Base-by-base conservation (phyloP, 2,797 vertebrate genomes). In the Betta splendens region DNA sequence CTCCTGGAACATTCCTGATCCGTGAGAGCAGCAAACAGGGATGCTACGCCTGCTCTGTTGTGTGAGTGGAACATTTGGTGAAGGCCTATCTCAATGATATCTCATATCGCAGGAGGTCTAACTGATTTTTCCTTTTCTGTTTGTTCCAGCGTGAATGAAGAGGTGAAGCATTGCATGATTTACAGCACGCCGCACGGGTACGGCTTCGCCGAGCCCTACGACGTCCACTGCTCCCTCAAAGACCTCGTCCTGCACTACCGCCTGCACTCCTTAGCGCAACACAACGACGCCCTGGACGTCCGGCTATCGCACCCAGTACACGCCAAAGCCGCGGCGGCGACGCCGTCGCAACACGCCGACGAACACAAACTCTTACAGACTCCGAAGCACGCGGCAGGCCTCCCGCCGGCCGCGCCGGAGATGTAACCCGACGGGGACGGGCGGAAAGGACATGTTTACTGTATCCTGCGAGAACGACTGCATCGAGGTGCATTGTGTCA, bases 151-250 rank as follows among this genome's bases (percentile, higher is more conserved):
- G 95, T 94, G 31, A 94, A 95, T 3, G 93, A 95, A 23, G 95
- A 97, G 74, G 96, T 98, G 83, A 96, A 98, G 75, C 97, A 98
- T 89, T 98, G 97, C 77, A 95, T 98, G 85, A 94, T 98, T 89
- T 98, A 96, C 92, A 95, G 93, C 88, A 98, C 95, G 5, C 92
- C 94, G 2, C 92, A 92, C 17, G 97, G 97, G 69, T 98, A 94
- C 0, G 97, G 97, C 67, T 98, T 98, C 25, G 94, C 95, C 3
- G 95, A 98, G 79, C 97, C 97, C 0, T 98, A 97, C 64, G 95
- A 98, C 71, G 89, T 94, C 69, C 96, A 98, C 88, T 90, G 93
- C 89, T 95, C 95, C 0, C 92, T 98, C 49, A 97, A 95, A 90
- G 96, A 98, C 87, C 93, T 98, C 63, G 97, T 98, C 85, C 93